Evolutionary conservation across 2,113 vertebrate species (phyloP), one percentile per base, ranked within the genome.

Genomic region (Eidolon helvum): DNA sequence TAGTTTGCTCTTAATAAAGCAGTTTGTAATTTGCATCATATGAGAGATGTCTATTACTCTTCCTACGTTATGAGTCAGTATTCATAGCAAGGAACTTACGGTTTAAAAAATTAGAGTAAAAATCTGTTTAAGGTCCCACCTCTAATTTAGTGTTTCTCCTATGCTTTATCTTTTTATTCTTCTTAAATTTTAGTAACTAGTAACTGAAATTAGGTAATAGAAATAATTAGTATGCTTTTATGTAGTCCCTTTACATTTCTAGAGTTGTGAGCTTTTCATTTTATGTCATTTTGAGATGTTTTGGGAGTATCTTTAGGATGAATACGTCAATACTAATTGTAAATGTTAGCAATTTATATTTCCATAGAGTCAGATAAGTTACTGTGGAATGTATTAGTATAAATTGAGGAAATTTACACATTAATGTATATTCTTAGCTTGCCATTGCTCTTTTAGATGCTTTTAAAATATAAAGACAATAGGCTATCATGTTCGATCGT

Each of bases 211-310:
- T 93, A 86, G 26, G 74, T 92, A 85, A 93, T 61, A 55, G 3
- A 97, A 82, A 61, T 85, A 75, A 74, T 82, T 92, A 61, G 59
- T 94, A 75, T 79, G 22, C 68, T 97, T 95, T 95, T 93, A 33
- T 92, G 93, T 57, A 82, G 6, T 80, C 3, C 4, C n/a, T 88
- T 72, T 97, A 96, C 30, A 0, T 66, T 68, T 55, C 43, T 86
- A 91, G 66, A 83, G 30, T 43, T 91, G 55, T 77, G 33, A 53
- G 33, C 10, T 88, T 92, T 96, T 19, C 3, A 59, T 94, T 95
- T 96, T 94, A 55, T 57, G n/a, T 86, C 71, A 94, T 19, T 59
- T 96, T 95, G 50, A 92, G 72, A 88, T 87, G 10, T 87, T 89
- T 94, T 55, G 22, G 35, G n/a, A 92, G 1, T 95, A 65, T 96